A percentile compares a stretch with the other conserved stretches of the same genome.
Evolutionary conservation across 2,113 vertebrate genomes (phyloP).

Genomic region (Brachyistius frenatus): DNA sequence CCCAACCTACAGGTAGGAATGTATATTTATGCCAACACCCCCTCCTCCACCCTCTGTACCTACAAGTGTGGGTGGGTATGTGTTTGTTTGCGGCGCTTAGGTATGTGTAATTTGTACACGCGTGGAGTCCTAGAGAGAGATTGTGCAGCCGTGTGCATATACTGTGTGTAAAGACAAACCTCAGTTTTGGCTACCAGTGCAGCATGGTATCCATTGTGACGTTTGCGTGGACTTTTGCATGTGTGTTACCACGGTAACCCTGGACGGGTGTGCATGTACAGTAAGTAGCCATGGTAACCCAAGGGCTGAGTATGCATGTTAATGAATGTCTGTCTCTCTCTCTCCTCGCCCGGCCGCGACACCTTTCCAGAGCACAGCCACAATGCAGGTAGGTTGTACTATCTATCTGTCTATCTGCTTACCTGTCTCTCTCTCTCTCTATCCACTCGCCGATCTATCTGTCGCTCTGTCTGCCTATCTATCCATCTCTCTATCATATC

Average conservation of each 20-base stretch:
- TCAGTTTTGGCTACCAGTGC: slow-evolving; percentile 70
- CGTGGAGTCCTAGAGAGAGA: slow-evolving; percentile 33
- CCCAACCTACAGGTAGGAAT: slow-evolving; percentile 84
- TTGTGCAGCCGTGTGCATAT: slow-evolving; percentile 27
- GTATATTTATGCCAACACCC: slow-evolving; percentile 56
- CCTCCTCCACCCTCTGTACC: slow-evolving; percentile 42
- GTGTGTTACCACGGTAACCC: slow-evolving; percentile 73
- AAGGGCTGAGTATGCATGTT: slow-evolving; percentile 96
- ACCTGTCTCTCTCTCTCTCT: slow-evolving; percentile 78
- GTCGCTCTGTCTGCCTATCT: slow-evolving; percentile 46
- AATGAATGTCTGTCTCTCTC: slow-evolving; percentile 99
- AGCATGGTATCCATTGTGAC: slow-evolving; percentile 75
- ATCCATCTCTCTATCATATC: not conserved
- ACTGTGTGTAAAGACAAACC: slow-evolving; percentile 36
- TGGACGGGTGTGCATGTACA: slow-evolving; percentile 81
- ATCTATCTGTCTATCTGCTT: slow-evolving; percentile 78
- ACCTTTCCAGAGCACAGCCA: slow-evolving; percentile 97
- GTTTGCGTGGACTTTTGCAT: slow-evolving; percentile 74
- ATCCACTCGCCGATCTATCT: slow-evolving; percentile 30
- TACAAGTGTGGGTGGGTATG: slow-evolving; percentile 43
- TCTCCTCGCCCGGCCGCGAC: slow-evolving; percentile 94
- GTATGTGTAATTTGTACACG: slow-evolving; percentile 42
- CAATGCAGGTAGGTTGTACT: slow-evolving; percentile 96
- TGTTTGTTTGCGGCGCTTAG: slow-evolving; percentile 47
- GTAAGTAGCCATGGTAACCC: slow-evolving; percentile 81